Conservation (phyloP, 2,797 vertebrate genomes). For the Peromyscus eremicus region DNA sequence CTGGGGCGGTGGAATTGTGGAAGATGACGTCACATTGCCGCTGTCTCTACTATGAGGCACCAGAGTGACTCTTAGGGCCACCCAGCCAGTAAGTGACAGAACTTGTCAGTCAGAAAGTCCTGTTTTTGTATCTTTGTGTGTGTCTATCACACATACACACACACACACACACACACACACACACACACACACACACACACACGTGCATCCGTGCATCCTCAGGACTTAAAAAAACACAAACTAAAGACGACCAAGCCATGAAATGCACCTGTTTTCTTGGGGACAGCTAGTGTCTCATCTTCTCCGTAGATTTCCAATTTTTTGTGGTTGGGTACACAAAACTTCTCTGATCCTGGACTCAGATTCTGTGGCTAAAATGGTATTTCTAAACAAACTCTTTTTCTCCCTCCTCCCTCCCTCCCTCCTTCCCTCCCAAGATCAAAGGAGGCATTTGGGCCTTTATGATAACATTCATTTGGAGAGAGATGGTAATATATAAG, state of each 20-base stretch:
- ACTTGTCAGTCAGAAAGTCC: not conserved
- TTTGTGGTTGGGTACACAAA: not conserved
- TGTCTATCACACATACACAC: not conserved
- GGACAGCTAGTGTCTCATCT: not conserved
- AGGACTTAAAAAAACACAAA: not conserved
- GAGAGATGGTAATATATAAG: slow-evolving; percentile 78
- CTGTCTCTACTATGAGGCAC: not conserved
- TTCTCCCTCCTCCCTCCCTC: not conserved
- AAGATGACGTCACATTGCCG: not conserved
- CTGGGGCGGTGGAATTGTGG: not conserved
- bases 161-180: not conserved
- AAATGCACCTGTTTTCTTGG: not conserved
- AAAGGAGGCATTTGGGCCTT: slow-evolving; percentile 82
- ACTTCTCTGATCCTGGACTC: not conserved
- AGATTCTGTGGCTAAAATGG: slow-evolving; percentile 9
- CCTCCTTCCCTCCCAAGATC: slow-evolving; percentile 68
- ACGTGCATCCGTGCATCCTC: too few relatives aligned
- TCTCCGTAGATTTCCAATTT: not conserved
- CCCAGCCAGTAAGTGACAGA: not conserved
- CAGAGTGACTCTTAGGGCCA: not conserved
- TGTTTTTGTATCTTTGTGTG: not conserved
- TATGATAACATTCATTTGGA: slow-evolving; percentile 82
- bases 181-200: not conserved
- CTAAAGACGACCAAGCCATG: not conserved
- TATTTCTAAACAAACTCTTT: slow-evolving; percentile 65